These are phyloP conservation scores for Drosophila sucinea DNA, from an alignment of 1,140 invertebrate species.

Conservation along the genomic window DNA sequence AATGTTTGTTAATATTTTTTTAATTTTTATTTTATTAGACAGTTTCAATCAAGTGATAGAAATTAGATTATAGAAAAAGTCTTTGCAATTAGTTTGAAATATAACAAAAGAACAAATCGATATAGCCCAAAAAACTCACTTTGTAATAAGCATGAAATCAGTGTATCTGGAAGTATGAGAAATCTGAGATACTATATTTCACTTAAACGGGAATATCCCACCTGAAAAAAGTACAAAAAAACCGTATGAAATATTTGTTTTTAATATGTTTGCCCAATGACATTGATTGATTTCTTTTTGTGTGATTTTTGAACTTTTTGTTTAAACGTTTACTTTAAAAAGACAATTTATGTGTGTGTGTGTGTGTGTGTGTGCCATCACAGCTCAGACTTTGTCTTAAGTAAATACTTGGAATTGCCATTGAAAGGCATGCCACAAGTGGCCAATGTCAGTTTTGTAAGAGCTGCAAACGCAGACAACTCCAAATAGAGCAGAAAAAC, in stretches of 20 bases:
- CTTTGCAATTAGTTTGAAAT: too few relatives aligned
- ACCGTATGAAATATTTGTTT: neutral
- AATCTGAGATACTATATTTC: too few relatives aligned
- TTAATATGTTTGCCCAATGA: conserved; percentile 2
- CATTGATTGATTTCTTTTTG: conserved; percentile 8
- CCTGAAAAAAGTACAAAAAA: neutral
- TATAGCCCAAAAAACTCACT: too few relatives aligned
- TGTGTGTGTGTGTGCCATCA: neutral
- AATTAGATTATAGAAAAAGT: too few relatives aligned
- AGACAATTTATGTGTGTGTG: neutral
- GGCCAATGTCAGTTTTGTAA: conserved; percentile 37
- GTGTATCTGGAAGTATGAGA: too few relatives aligned
- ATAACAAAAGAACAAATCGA: too few relatives aligned
- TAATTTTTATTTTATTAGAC: too few relatives aligned
- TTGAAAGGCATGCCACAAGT: conserved; percentile 59
- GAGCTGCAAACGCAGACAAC: conserved; percentile 19
- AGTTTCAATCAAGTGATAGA: too few relatives aligned
- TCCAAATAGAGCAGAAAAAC: neutral
- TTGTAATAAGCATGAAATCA: too few relatives aligned
- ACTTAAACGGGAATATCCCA: too few relatives aligned
- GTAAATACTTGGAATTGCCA: conserved; percentile 30
- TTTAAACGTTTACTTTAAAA: conserved; percentile 4
- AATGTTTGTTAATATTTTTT: too few relatives aligned
- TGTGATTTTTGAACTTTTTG: neutral
- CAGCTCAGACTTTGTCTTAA: conserved; percentile 29